phyloP scores from a whole-genome alignment of 53 echinoderm and acorn worm genomes.

The Glandiceps talaboti region DNA sequence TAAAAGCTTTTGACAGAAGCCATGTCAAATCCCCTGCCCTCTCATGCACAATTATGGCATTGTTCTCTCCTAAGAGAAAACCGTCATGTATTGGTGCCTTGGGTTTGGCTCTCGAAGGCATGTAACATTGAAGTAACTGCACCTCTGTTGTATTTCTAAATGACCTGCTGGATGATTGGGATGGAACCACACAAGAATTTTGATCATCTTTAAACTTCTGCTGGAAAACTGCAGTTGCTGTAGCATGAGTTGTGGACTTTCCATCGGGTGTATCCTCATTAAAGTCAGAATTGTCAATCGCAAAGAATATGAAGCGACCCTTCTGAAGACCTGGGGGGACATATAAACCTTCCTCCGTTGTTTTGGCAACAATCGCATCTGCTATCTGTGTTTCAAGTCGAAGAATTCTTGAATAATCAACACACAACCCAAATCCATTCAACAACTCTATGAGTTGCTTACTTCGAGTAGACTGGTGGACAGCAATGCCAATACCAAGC shows the following conservation, averaged over 20 bases:
- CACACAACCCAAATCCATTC: constrained; percentile 13
- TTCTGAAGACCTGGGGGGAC: constrained; percentile 11
- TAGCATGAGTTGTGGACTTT: constrained; percentile 11
- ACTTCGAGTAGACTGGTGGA: constrained; percentile 17
- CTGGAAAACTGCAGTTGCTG: constrained; percentile 13
- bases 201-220: no score
- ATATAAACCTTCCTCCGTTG: constrained; percentile 10
- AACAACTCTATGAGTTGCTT: constrained; percentile 8
- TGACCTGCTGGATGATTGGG: no score
- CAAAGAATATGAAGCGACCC: constrained; percentile 15
- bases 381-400: constrained; percentile 12
- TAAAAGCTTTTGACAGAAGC: background rate
- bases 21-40: background rate
- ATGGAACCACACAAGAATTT: no score
- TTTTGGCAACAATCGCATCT: constrained; percentile 4
- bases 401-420: constrained; percentile 6
- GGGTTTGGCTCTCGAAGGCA: no score
- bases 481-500: constrained; percentile 8
- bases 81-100: background rate
- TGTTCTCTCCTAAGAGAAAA: background rate
- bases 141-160: no score
- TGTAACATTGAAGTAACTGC: no score
- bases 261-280: constrained; percentile 29
- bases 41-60: background rate
- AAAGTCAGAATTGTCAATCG: constrained; percentile 25